Percentiles rank a stretch among this genome's conserved stretches.
Conservation (phyloP, 2,888 invertebrate genomes). For the Plebejus argus region DNA sequence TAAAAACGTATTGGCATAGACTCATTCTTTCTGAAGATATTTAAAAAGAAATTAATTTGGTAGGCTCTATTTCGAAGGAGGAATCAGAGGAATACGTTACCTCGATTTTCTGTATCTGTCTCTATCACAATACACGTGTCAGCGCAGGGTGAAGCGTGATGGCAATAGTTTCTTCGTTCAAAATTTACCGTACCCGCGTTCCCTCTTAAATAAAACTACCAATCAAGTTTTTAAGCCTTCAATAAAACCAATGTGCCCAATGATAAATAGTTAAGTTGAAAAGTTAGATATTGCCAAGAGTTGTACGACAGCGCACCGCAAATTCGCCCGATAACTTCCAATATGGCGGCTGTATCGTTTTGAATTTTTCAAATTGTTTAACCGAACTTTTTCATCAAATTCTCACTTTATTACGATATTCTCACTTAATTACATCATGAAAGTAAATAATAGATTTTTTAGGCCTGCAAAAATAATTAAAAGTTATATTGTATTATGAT, state of each 20-base stretch:
- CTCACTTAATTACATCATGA: neutral
- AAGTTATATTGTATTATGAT: too few species aligned
- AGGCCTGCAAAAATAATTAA: neutral
- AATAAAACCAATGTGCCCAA: neutral
- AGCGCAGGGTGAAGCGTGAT: too few species aligned
- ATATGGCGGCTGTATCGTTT: constrained; percentile 24
- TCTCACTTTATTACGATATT: neutral
- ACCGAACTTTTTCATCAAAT: constrained; percentile 8
- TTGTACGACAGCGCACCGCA: constrained; percentile 12
- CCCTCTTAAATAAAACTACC: neutral
- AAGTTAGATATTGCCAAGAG: constrained; percentile 28
- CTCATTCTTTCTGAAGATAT: too few species aligned
- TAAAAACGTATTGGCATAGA: too few species aligned
- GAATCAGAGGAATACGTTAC: too few species aligned
- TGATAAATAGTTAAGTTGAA: constrained; percentile 27
- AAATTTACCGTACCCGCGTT: too few species aligned
- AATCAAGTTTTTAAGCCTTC: neutral
- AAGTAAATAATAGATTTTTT: neutral
- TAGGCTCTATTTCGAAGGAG: too few species aligned
- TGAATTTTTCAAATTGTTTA: constrained; percentile 17
- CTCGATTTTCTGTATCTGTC: too few species aligned
- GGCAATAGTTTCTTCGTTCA: too few species aligned
- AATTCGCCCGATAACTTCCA: constrained; percentile 21
- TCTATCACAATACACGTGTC: too few species aligned
- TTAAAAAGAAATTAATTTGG: too few species aligned